Conservation (phyloP, 2,888 invertebrate genomes). For the Drosophila macrospina region DNA sequence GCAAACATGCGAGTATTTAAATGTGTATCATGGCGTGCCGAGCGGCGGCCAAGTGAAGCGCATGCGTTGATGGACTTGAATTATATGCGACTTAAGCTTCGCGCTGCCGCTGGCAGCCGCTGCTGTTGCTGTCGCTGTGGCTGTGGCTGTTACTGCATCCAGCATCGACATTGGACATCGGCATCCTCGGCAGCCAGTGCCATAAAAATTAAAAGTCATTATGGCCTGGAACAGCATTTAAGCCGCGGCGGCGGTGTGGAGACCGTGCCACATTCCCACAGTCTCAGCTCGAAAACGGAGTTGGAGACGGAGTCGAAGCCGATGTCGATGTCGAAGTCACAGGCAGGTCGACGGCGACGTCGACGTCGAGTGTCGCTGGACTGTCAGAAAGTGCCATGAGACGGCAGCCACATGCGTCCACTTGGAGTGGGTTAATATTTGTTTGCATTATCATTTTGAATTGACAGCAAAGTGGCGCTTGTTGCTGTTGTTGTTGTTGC, state of each 20-base stretch:
- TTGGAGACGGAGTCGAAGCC: constrained; percentile 2
- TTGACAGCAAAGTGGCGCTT: constrained; percentile 85
- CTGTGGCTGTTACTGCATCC: no score
- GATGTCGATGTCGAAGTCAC: constrained; percentile 13
- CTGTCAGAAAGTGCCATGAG: constrained; percentile 79
- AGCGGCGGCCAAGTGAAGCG: constrained; percentile 72
- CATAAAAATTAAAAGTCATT: constrained; percentile 83
- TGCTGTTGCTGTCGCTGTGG: constrained; percentile 40
- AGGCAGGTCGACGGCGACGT: constrained; percentile 32
- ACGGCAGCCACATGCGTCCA: constrained; percentile 78
- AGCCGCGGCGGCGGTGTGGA: constrained; percentile 62
- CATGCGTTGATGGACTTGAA: constrained; percentile 82
- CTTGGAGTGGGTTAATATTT: constrained; percentile 85
- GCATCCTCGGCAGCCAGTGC: constrained; percentile 79
- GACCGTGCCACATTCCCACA: constrained; percentile 74
- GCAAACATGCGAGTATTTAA: constrained; percentile 74
- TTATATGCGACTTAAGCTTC: constrained; percentile 82
- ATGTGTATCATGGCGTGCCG: constrained; percentile 78
- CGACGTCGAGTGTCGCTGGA: constrained; percentile 74
- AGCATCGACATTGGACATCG: constrained; percentile 40
- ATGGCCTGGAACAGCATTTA: constrained; percentile 82
- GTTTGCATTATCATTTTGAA: constrained; percentile 85
- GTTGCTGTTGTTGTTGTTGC: constrained; percentile 65
- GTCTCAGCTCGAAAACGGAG: constrained; percentile 30
- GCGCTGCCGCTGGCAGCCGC: constrained; percentile 47